Percentiles rank a stretch among this genome's conserved stretches.
These are phyloP conservation scores for Ancistrus triradiatus DNA, from an alignment of 2,113 vertebrate genomes.

Conservation along the genomic window DNA sequence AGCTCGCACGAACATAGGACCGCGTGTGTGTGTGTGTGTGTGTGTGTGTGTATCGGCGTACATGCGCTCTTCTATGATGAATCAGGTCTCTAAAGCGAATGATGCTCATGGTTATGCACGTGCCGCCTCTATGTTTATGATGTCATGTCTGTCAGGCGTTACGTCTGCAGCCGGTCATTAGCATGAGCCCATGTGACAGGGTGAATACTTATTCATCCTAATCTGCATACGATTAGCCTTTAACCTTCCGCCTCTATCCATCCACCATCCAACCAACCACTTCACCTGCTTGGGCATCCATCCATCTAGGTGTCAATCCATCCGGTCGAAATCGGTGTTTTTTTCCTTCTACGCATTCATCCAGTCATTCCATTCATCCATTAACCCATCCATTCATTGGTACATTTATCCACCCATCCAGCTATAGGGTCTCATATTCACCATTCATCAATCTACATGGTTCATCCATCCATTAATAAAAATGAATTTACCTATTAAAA, in stretches of 20 bases:
- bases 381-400: neutral
- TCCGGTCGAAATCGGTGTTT: too few relatives aligned
- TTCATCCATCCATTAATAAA: too few relatives aligned
- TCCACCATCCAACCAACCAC: too few relatives aligned
- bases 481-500: too few relatives aligned
- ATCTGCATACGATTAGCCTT: conserved; percentile 41
- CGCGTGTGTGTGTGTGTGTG: neutral
- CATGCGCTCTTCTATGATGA: neutral
- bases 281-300: too few relatives aligned
- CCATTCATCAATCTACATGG: too few relatives aligned
- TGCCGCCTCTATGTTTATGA: conserved; percentile 13
- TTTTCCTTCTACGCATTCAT: neutral
- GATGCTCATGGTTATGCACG: conserved; percentile 17
- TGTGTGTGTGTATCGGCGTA: neutral
- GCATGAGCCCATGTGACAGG: conserved; percentile 25
- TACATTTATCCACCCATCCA: neutral
- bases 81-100: neutral
- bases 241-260: conserved; percentile 26
- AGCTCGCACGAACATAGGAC: too few relatives aligned
- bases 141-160: conserved; percentile 35
- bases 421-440: neutral
- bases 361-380: neutral
- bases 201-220: conserved; percentile 35
- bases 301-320: too few relatives aligned
- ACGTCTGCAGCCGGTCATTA: conserved; percentile 37